Evolutionary conservation across 2,888 invertebrate genomes (phyloP).

Genomic region (Helicoverpa assulta): DNA sequence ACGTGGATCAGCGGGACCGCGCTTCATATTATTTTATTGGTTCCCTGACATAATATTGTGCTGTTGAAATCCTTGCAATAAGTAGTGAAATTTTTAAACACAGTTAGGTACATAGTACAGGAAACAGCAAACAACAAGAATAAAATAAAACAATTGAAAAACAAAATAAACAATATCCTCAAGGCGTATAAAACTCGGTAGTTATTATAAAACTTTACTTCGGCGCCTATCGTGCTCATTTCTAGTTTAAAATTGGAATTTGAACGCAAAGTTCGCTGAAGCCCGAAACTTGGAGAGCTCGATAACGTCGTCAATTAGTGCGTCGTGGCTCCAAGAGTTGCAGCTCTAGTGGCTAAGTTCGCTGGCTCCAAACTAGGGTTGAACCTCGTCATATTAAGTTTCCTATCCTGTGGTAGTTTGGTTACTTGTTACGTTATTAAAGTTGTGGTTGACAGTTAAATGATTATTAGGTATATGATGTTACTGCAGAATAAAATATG

Average conservation of each 20-base stretch:
- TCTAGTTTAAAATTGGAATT: constrained; percentile 85
- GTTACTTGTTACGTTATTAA: constrained; percentile 7
- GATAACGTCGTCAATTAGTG: constrained; percentile 87
- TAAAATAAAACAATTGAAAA: constrained; percentile 22
- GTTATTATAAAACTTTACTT: constrained; percentile 79
- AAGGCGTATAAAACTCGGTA: constrained; percentile 63
- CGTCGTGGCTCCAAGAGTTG: constrained; percentile 68
- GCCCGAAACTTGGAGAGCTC: constrained; percentile 79
- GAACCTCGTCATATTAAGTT: constrained; percentile 41
- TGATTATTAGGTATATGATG: no score
- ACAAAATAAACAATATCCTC: constrained; percentile 56
- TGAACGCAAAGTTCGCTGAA: constrained; percentile 78
- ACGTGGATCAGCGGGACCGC: not conserved
- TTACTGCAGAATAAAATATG: no score
- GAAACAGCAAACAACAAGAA: not conserved
- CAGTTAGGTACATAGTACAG: no score
- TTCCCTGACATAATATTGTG: not conserved
- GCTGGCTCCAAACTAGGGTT: constrained; percentile 60
- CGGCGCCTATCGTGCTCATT: constrained; percentile 71
- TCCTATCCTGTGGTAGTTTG: constrained; percentile 11
- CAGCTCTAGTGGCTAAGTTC: constrained; percentile 60
- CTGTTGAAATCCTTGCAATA: constrained; percentile 15
- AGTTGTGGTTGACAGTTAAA: not conserved
- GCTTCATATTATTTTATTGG: not conserved
- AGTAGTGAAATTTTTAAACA: no score